Evolutionary conservation across 2,113 vertebrate species (phyloP), one percentile per base, ranked within the genome.

Genomic region (Chlamydotis undulata): DNA sequence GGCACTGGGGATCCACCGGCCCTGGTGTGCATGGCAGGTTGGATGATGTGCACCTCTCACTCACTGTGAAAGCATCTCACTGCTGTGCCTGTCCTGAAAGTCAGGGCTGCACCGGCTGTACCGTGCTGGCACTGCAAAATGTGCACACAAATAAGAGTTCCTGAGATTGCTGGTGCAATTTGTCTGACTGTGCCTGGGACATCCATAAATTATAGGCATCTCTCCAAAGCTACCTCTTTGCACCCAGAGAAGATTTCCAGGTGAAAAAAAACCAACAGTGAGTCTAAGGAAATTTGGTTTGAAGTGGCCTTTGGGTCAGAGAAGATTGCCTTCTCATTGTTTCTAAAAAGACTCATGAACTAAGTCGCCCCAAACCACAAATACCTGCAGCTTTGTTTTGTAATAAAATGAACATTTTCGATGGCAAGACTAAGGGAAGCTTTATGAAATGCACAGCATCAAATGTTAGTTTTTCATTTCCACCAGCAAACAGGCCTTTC

Each of bases 1-100:
- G 31, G 84, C 2, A 5, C 2, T 4, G 6, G 55, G 53, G 39
- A 70, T 43, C 37, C 2, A 6, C 49, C 1, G 2, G 29, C 19
- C 22, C 1, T 1, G 26, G 82, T 1, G 5, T 8, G 59, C 1
- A 1, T 39, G 65, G 70, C 49, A n/a, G n/a, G 37, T 17, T 28
- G 19, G 35, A 10, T 6, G 22, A 56, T 6, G 43, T 3, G 47
- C 12, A 8, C 9, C 52, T 41, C 70, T 88, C 31, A 2, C 9
- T 53, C 25, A 1, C 9, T 0, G 1, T 9, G 45, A 57, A 69
- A 69, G 41, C 33, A 12, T 12, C 57, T 22, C 26, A 6, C 11
- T 11, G 0, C 28, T 0, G 5, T 8, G 75, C 52, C 35, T 43
- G 1, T 29, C 45, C 67, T 26, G 55, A n/a, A 18, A 59, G 65